Conservation (phyloP, 2,797 vertebrate genomes). For the Hipposideros larvatus region DNA sequence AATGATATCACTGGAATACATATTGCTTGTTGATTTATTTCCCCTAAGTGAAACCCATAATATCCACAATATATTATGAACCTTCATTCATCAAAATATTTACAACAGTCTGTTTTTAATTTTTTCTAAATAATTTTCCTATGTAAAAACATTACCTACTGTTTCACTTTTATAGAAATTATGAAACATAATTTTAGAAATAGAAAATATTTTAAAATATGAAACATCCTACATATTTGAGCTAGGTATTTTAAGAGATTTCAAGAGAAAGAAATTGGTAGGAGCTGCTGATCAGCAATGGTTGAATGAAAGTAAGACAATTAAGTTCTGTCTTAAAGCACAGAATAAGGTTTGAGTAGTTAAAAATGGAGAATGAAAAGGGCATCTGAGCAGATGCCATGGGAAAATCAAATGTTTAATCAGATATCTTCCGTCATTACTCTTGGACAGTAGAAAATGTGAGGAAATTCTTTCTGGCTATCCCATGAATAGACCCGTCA, state of each 20-base stretch:
- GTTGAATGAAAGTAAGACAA: neutral
- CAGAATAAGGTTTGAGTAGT: neutral
- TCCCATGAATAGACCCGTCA: neutral
- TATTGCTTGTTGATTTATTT: neutral
- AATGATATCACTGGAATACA: neutral
- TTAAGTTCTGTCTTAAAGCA: neutral
- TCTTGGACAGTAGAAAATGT: neutral
- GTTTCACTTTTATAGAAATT: neutral
- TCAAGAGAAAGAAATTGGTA: neutral
- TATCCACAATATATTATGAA: neutral
- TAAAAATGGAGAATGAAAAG: neutral
- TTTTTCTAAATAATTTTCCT: neutral
- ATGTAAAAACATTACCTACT: neutral
- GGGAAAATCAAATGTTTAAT: neutral
- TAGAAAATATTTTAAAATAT: neutral
- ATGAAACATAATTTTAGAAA: neutral
- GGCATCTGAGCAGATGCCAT: neutral
- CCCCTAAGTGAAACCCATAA: neutral
- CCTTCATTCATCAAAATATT: neutral
- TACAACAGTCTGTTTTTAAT: neutral
- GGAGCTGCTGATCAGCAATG: neutral
- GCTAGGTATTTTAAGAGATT: neutral
- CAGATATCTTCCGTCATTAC: neutral
- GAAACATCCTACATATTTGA: neutral
- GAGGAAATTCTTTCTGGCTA: neutral